phyloP scores from a whole-genome alignment of 2,888 invertebrate genomes.

The Drosophila ustulata region DNA sequence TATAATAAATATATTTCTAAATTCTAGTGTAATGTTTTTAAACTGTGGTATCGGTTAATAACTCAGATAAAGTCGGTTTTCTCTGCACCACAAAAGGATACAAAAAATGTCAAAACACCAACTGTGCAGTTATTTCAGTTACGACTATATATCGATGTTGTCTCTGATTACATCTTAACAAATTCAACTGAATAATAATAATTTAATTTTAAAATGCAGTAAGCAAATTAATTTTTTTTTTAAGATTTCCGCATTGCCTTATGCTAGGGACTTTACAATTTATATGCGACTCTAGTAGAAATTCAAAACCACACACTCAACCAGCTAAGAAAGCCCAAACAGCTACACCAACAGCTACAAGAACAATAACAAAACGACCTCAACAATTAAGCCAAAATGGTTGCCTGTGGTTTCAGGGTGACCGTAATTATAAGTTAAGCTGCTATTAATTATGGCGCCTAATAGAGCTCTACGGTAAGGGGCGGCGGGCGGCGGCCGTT shows the following conservation, averaged over 20 bases:
- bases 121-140: not conserved
- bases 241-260: conserved; percentile 3
- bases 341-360: not conserved
- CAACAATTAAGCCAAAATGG: conserved; percentile 79
- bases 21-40: not conserved
- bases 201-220: not conserved
- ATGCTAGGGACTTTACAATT: conserved; percentile 37
- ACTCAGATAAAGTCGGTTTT: not conserved
- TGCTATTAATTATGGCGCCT: conserved; percentile 80
- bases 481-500: conserved; percentile 21
- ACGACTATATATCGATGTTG: not conserved
- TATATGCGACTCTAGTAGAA: conserved; percentile 29
- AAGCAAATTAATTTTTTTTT: conserved; percentile 11
- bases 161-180: not conserved
- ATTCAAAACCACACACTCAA: conserved; percentile 5
- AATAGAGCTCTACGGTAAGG: conserved; percentile 43
- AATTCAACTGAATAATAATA: not conserved
- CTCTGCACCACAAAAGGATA: not conserved
- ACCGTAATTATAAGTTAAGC: conserved; percentile 82
- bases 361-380: conserved; percentile 57
- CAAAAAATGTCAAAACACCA: not conserved
- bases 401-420: conserved; percentile 74
- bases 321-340: conserved; percentile 9
- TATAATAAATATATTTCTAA: not conserved
- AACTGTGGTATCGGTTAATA: not conserved